phyloP scores from a whole-genome alignment of 2,113 vertebrate species.

The Odobenus rosmarus region DNA sequence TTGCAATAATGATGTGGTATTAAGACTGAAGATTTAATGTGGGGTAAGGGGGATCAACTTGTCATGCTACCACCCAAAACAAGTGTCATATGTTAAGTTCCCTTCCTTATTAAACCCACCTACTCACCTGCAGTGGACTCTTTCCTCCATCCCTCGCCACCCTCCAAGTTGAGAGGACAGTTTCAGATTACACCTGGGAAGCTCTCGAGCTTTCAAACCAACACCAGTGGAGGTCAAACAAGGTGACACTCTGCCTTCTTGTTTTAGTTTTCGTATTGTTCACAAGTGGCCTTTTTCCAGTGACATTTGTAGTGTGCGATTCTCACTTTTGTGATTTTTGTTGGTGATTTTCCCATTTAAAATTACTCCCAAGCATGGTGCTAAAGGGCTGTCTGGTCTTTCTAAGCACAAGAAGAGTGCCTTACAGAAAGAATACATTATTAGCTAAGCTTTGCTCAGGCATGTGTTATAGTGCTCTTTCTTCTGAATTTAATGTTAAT shows the following conservation, averaged over 20 bases:
- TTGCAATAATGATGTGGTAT: background rate
- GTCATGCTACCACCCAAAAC: background rate
- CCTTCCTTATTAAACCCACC: background rate
- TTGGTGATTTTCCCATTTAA: background rate
- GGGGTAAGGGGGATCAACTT: background rate
- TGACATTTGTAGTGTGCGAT: background rate
- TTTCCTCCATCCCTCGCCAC: background rate
- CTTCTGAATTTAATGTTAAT: background rate
- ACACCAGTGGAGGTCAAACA: background rate
- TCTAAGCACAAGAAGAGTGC: background rate
- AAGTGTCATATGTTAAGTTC: background rate
- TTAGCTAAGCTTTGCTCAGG: background rate
- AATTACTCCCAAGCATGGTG: background rate
- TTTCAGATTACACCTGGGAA: too few relatives aligned
- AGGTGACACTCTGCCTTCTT: background rate
- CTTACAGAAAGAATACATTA: background rate
- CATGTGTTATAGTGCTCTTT: background rate
- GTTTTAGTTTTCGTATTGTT: background rate
- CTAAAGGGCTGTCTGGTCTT: background rate
- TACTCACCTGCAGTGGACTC: background rate
- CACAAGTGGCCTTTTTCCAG: background rate
- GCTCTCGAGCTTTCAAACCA: background rate
- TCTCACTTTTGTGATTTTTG: background rate
- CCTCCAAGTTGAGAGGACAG: background rate
- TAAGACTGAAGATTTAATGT: background rate